phyloP scores from a whole-genome alignment of 1,140 invertebrate genomes.

The Sitobion miscanthi region DNA sequence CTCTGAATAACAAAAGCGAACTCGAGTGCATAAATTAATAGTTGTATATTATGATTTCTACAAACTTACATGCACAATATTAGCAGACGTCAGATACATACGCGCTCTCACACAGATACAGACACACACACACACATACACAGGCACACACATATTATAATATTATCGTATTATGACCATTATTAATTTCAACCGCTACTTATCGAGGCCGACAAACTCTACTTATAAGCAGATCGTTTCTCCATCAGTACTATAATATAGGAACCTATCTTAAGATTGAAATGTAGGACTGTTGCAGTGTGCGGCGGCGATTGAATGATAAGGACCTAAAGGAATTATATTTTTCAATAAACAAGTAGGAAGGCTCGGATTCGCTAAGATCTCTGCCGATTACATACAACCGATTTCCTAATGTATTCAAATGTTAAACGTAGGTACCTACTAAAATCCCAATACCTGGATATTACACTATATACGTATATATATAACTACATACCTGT shows the following conservation, averaged over 20 bases:
- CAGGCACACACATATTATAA: not conserved
- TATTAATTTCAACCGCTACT: slow-evolving; percentile 15
- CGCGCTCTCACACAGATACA: too few species aligned
- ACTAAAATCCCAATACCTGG: not conserved
- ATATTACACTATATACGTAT: not conserved
- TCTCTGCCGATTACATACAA: slow-evolving; percentile 13
- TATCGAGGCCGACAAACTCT: not conserved
- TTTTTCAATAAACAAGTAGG: slow-evolving; percentile 20
- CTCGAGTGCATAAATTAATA: not conserved
- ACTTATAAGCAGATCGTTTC: not conserved
- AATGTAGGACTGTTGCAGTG: not conserved
- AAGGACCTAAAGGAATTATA: not conserved
- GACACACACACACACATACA: not conserved
- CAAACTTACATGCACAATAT: not conserved
- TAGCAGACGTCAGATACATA: not conserved
- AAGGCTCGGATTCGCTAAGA: not conserved
- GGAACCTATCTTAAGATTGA: not conserved
- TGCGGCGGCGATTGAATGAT: slow-evolving; percentile 9
- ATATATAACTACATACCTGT: not conserved
- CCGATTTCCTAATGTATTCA: slow-evolving; percentile 5
- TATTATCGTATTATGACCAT: not conserved
- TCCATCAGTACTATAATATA: too few species aligned
- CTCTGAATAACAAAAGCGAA: not conserved
- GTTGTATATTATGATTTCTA: not conserved
- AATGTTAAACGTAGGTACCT: not conserved